These are phyloP conservation scores for Liasis olivaceus DNA, from an alignment of 2,797 vertebrate genomes.

Conservation along the genomic window DNA sequence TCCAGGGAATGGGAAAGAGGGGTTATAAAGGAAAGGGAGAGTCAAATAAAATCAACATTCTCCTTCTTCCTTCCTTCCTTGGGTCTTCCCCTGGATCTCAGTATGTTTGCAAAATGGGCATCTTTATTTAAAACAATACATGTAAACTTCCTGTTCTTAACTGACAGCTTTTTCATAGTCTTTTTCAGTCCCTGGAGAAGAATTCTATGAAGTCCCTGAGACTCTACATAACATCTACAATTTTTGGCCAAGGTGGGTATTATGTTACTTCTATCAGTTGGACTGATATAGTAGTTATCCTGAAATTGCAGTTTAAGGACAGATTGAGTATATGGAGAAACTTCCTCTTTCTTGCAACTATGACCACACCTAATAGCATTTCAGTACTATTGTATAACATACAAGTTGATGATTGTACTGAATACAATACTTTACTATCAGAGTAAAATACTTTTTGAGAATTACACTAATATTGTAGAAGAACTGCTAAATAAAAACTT, in stretches of 20 bases:
- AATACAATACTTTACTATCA: not conserved
- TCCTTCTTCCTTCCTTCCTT: not conserved
- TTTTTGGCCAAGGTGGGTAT: not conserved
- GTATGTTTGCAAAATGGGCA: not conserved
- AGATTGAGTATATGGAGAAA: not conserved
- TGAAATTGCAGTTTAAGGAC: not conserved
- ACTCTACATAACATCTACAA: not conserved
- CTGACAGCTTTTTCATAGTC: not conserved
- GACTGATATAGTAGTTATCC: not conserved
- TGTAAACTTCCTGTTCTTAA: not conserved
- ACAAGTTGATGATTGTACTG: not conserved
- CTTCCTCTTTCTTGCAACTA: not conserved
- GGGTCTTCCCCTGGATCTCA: not conserved
- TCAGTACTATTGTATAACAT: not conserved
- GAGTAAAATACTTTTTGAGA: not conserved
- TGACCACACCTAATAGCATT: not conserved
- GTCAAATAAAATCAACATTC: not conserved
- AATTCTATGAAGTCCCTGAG: not conserved
- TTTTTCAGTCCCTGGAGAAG: not conserved
- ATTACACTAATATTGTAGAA: conserved; percentile 4
- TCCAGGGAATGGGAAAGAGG: not conserved
- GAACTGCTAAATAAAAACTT: conserved; percentile 30
- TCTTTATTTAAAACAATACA: not conserved
- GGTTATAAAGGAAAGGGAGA: not conserved
- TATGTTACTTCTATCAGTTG: not conserved